These are phyloP conservation scores for Trimorus sp. DNA, from an alignment of 2,888 invertebrate genomes.

Conservation along the genomic window DNA sequence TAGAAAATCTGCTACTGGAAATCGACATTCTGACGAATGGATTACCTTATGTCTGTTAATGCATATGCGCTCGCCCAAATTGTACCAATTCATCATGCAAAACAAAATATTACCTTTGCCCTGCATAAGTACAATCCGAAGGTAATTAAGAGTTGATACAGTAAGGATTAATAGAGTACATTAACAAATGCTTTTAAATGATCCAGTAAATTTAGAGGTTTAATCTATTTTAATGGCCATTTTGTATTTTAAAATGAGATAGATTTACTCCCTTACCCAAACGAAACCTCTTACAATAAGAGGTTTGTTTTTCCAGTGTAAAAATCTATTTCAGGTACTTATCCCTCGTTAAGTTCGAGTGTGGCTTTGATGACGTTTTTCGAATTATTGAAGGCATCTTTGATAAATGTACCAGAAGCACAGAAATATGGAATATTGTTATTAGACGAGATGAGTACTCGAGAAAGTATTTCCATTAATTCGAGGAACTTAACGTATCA, in stretches of 20 bases:
- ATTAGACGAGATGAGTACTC: constrained; percentile 11
- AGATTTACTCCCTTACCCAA: no score
- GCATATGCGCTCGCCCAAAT: constrained; percentile 21
- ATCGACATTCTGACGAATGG: constrained; percentile 20
- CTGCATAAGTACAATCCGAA: no score
- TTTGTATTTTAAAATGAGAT: no score
- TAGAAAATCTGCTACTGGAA: constrained; percentile 18
- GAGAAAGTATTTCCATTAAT: constrained; percentile 8
- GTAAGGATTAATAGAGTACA: no score
- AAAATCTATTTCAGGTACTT: not conserved
- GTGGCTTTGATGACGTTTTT: constrained; percentile 22
- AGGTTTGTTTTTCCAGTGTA: no score
- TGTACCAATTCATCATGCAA: no score
- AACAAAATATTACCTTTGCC: no score
- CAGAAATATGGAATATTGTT: constrained; percentile 4
- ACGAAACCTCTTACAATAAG: no score
- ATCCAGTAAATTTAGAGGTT: no score
- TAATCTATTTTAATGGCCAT: no score
- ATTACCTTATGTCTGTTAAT: constrained; percentile 13
- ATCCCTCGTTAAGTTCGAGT: not conserved
- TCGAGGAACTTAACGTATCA: constrained; percentile 18
- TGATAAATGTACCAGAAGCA: not conserved
- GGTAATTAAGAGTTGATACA: no score
- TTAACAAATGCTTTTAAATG: no score
- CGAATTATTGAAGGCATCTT: not conserved